A percentile compares a stretch with the other conserved stretches of the same genome.
Evolutionary conservation across 1,140 invertebrate species (phyloP).

Genomic region (Diachasmimorpha longicaudata): DNA sequence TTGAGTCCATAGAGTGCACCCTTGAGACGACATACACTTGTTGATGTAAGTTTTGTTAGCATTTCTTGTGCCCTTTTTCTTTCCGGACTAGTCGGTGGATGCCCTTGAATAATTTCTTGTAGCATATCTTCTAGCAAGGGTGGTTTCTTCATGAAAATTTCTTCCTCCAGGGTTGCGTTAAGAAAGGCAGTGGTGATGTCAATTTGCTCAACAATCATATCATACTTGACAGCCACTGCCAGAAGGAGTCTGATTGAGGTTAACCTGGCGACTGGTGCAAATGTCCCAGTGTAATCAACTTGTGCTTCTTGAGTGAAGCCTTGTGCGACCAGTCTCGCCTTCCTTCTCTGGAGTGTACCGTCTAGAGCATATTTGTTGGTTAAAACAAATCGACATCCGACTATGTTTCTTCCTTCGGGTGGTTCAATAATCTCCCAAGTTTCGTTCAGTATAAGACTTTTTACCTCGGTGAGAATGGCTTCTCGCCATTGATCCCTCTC

Average conservation of each 20-base stretch:
- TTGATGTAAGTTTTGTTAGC: no score
- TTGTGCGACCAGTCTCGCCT: not conserved
- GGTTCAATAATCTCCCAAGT: not conserved
- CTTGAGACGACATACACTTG: no score
- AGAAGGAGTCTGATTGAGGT: constrained; percentile 32
- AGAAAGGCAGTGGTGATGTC: constrained; percentile 52
- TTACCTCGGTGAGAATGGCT: no score
- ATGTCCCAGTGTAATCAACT: no score
- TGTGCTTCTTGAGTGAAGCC: no score
- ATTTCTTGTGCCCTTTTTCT: no score
- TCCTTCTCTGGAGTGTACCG: not conserved
- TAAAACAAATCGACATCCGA: not conserved
- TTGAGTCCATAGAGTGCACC: no score
- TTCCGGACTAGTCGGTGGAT: no score
- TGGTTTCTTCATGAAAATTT: constrained; percentile 34
- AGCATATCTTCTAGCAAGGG: constrained; percentile 10
- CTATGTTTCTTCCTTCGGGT: not conserved
- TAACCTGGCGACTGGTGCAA: constrained; percentile 28
- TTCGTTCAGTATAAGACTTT: not conserved
- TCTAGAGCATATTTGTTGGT: not conserved
- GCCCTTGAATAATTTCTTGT: no score
- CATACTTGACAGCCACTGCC: constrained; percentile 30
- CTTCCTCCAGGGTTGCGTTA: constrained; percentile 42
- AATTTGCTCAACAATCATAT: constrained; percentile 30
- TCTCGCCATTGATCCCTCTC: no score